phyloP scores from a whole-genome alignment of 2,888 invertebrate genomes.

The Drosophila picticornis region DNA sequence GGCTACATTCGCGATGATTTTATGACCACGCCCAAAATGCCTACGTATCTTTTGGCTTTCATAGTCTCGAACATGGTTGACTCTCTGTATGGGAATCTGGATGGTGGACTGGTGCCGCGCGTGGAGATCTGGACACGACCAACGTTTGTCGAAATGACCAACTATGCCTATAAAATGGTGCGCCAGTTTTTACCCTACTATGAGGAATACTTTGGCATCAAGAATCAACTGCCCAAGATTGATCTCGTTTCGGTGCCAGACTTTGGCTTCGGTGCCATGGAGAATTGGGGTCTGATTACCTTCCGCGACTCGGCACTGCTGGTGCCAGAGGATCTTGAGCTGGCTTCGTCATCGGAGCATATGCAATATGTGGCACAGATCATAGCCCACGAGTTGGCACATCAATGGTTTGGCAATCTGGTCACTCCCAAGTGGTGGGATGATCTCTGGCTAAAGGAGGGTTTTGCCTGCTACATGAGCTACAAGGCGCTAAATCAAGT shows the following conservation, averaged over 20 bases:
- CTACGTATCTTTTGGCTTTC: constrained; percentile 91
- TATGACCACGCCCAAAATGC: constrained; percentile 89
- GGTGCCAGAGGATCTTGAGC: constrained; percentile 83
- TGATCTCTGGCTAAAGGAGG: constrained; percentile 89
- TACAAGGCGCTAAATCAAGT: constrained; percentile 85
- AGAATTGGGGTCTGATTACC: constrained; percentile 89
- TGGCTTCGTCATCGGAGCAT: constrained; percentile 86
- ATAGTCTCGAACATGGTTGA: constrained; percentile 86
- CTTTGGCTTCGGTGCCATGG: constrained; percentile 91
- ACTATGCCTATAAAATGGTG: constrained; percentile 87
- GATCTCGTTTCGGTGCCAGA: constrained; percentile 91
- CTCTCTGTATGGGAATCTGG: constrained; percentile 75
- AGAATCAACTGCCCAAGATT: constrained; percentile 88
- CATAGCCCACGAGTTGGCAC: constrained; percentile 91
- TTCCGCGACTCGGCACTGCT: constrained; percentile 88
- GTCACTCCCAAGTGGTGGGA: constrained; percentile 92
- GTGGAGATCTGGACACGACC: constrained; percentile 85
- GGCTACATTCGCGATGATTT: constrained; percentile 89
- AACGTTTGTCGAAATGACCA: constrained; percentile 83
- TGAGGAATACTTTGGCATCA: constrained; percentile 88
- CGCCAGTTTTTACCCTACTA: constrained; percentile 88
- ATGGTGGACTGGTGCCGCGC: constrained; percentile 75
- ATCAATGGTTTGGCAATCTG: constrained; percentile 93
- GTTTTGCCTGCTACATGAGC: constrained; percentile 86
- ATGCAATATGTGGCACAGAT: constrained; percentile 89